phyloP scores from a whole-genome alignment of 2,113 vertebrate genomes.

The Crypturellus undulatus region DNA sequence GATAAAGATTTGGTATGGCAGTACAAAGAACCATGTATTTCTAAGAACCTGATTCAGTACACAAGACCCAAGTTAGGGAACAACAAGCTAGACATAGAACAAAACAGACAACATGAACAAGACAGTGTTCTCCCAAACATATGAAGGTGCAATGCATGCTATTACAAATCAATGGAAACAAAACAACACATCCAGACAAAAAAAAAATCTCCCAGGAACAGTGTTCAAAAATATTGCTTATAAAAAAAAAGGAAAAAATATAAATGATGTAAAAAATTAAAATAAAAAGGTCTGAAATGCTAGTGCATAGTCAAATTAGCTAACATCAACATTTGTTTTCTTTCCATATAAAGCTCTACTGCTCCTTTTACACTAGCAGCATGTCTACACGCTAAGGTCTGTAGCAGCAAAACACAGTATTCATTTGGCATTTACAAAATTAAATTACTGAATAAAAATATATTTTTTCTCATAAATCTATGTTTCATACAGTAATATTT shows the following conservation, averaged over 20 bases:
- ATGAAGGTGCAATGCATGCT: conserved; percentile 86
- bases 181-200: conserved; percentile 67
- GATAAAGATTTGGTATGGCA: conserved; percentile 61
- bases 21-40: conserved; percentile 61
- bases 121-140: conserved; percentile 86
- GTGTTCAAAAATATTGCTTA: conserved; percentile 81
- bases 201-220: conserved; percentile 81
- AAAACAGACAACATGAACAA: conserved; percentile 78
- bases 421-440: conserved; percentile 89
- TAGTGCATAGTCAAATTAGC: conserved; percentile 86
- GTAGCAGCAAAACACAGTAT: conserved; percentile 88
- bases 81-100: conserved; percentile 71
- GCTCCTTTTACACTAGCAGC: conserved; percentile 82
- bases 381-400: conserved; percentile 83
- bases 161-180: conserved; percentile 72
- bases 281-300: conserved; percentile 80
- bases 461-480: conserved; percentile 89
- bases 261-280: conserved; percentile 56
- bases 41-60: conserved; percentile 60
- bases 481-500: conserved; percentile 84
- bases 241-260: conserved; percentile 58
- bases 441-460: conserved; percentile 90
- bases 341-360: conserved; percentile 81
- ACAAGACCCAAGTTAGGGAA: conserved; percentile 63
- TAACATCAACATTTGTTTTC: conserved; percentile 69